Base-by-base conservation (phyloP, 1,140 invertebrate species). In the Neomicropteryx cornuta region DNA sequence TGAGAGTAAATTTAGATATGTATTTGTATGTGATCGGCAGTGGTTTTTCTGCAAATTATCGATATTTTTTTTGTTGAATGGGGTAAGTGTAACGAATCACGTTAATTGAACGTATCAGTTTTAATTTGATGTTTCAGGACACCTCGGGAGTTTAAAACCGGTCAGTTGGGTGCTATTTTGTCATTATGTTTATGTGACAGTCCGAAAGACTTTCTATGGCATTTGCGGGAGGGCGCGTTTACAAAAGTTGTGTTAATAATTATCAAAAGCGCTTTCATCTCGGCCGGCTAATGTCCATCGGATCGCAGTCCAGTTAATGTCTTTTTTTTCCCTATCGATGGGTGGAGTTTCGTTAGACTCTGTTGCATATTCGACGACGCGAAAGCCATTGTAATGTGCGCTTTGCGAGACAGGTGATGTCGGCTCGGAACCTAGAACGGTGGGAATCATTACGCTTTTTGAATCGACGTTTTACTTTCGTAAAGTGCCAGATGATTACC, bases 1-100 rank as follows among this genome's bases (percentile, higher is more conserved):
- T 67, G 62, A 65, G 62, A 67, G 60, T 64, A 59, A 58, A 62
- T 65, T 65, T 59, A 65, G 62, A 58, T 62, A 60, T n/a, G n/a
- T 34, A 36, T 37, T 37, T 64, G 59, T 61, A 55, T 58, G 58
- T 58, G 63, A 55, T 66, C 63, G 62, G 60, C 58, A 52, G 51
- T 50, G 57, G 60, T 54, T 56, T 55, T 56, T 58, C 57, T 63
- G 53, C 60, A 55, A 58, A 58, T 53, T 53, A 58, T 56, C 56
- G 58, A 46, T 53, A 52, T 62, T 53, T 62, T 61, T 62, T 56
- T 50, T 62, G 62, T 60, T 63, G 61, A 66, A 64, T 57, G 53
- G 52, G n/a, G 40, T 42, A 30, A 42, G 40, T 42, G 33, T 42
- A n/a, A n/a, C n/a, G n/a, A 53, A 46, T 45, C 48, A 48, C 43